phyloP scores from a whole-genome alignment of 2,113 vertebrate species.

The Aspiorhynchus laticeps region DNA sequence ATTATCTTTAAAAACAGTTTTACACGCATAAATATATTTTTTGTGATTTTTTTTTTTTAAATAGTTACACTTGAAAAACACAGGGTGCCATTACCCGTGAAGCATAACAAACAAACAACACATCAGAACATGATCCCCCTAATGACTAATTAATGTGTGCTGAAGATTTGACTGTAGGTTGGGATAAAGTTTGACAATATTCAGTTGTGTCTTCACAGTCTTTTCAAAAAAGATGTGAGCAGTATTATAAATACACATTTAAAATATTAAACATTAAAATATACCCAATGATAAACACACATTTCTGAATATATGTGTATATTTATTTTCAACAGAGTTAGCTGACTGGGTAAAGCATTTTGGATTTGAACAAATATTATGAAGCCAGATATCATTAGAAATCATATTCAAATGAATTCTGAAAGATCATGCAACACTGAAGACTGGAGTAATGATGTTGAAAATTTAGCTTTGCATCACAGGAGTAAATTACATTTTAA shows the following conservation, averaged over 20 bases:
- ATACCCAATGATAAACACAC: not conserved
- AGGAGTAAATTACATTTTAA: too few relatives aligned
- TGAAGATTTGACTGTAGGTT: constrained; percentile 12
- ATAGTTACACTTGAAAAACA: constrained; percentile 44
- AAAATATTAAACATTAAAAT: not conserved
- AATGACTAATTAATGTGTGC: constrained; percentile 73
- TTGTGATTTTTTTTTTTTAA: not conserved
- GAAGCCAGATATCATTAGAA: too few relatives aligned
- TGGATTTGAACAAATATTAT: not conserved
- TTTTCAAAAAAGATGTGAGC: not conserved
- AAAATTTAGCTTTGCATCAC: too few relatives aligned
- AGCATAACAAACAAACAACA: constrained; percentile 65
- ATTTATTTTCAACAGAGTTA: not conserved
- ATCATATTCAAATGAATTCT: too few relatives aligned
- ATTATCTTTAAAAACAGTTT: constrained; percentile 11
- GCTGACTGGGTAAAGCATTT: not conserved
- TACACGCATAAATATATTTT: not conserved
- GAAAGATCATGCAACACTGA: too few relatives aligned
- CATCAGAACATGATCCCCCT: constrained; percentile 62
- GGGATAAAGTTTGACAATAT: not conserved
- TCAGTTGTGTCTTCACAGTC: not conserved
- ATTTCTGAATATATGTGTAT: not conserved
- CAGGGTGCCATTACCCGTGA: constrained; percentile 62
- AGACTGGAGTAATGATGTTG: too few relatives aligned
- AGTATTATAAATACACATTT: not conserved